Base-by-base conservation (phyloP, 2,113 vertebrate genomes). In the Perognathus longimembris region DNA sequence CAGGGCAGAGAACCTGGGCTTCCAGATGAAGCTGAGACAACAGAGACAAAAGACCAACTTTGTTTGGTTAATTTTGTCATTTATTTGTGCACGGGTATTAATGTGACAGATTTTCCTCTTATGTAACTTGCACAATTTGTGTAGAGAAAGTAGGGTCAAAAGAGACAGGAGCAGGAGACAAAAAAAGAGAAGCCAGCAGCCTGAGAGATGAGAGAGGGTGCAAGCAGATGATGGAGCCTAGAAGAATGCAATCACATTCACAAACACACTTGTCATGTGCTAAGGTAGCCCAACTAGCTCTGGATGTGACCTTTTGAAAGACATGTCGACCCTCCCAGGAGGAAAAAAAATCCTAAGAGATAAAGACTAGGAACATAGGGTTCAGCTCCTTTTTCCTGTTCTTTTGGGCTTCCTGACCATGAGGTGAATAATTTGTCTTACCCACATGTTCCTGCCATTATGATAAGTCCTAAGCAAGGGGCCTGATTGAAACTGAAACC, bases 21-120 rank as follows among this genome's bases (percentile, higher is more conserved):
- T 87, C 71, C 67, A 86, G 83, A 83, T 45, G 63, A 69, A 79
- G 79, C 85, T n/a, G 67, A 88, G 73, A 45, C 30, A 94, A 95
- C 28, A 94, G 79, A 96, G 71, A 97, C 94, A 77, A 95, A 94
- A 71, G 93, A 94, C 89, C 88, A 74, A 63, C 57, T 92, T 64
- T 34, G 78, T 87, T 93, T 85, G 89, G 83, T 92, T 95, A 57
- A 45, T 91, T 86, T 59, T 45, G 54, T 94, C 69, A 86, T 96
- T 96, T 95, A 93, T 95, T 96, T 92, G 89, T 90, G 83, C 38
- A 88, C 32, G 20, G 32, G 63, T 77, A 92, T 12, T 89, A 70
- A 94, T 12, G 70, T 82, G 75, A 94, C 85, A 96, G 79, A 61
- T 88, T 79, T 57, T 88, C 69, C 78, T 90, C 75, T 50, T 69